Evolutionary conservation across 2,113 vertebrate species (phyloP).

Genomic region (Chloebia gouldiae): DNA sequence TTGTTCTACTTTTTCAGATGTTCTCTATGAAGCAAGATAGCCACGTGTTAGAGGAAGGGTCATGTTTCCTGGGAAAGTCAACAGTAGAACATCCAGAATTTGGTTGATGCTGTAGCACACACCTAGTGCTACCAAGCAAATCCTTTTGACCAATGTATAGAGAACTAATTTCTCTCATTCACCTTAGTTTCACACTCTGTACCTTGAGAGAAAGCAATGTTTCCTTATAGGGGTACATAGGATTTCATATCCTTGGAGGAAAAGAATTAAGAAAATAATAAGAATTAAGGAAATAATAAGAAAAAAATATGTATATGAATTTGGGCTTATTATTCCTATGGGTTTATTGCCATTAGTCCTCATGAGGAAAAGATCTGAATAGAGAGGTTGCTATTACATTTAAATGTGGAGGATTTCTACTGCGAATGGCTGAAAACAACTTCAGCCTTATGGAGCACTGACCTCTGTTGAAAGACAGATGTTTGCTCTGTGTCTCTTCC

Average conservation of each 20-base stretch:
- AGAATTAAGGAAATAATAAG: background rate
- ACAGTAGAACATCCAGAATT: background rate
- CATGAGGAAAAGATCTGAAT: background rate
- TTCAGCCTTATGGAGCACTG: background rate
- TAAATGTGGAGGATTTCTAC: background rate
- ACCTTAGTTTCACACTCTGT: background rate
- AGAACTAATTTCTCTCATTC: background rate
- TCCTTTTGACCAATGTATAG: background rate
- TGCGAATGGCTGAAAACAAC: background rate
- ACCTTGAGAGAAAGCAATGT: background rate
- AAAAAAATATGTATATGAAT: background rate
- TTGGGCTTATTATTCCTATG: background rate
- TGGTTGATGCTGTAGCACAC: background rate
- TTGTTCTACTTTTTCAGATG: background rate
- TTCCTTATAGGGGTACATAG: background rate
- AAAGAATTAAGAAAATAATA: background rate
- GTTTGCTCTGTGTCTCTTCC: background rate
- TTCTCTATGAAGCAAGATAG: background rate
- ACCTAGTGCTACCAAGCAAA: background rate
- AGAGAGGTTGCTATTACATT: background rate
- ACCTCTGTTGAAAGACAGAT: background rate
- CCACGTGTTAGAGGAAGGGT: background rate
- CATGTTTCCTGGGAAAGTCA: background rate
- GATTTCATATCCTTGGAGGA: background rate
- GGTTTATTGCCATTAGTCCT: background rate